Conservation (phyloP, 2,113 vertebrate species). For the Poeciliopsis occidentalis region DNA sequence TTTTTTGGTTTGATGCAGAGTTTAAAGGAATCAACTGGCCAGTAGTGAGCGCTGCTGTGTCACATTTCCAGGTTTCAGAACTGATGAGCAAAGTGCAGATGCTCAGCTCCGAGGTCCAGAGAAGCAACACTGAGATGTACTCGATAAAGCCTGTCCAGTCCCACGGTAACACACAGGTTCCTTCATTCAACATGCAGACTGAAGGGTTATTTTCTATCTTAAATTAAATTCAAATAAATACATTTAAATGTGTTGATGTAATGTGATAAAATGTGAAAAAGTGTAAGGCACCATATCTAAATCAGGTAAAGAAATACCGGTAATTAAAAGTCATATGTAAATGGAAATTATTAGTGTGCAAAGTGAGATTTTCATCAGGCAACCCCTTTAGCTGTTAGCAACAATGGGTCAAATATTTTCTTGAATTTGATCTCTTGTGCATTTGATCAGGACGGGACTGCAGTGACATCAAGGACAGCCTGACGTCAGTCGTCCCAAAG, state of each 20-base stretch:
- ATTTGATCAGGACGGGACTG: conserved; percentile 85
- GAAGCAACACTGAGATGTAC: conserved; percentile 86
- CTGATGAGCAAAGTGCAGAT: conserved; percentile 85
- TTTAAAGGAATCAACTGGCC: background rate
- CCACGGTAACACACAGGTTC: conserved; percentile 79
- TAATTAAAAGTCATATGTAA: background rate
- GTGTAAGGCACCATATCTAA: too few relatives aligned
- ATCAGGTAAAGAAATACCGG: too few relatives aligned
- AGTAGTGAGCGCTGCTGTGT: background rate
- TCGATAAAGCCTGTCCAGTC: conserved; percentile 87
- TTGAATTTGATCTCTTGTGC: background rate
- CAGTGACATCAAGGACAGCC: conserved; percentile 88
- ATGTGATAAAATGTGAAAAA: too few relatives aligned
- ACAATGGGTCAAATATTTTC: background rate
- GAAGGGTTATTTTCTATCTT: background rate
- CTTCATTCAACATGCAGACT: background rate
- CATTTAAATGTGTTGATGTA: background rate
- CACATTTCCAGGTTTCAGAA: conserved; percentile 83
- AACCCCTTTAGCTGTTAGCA: background rate
- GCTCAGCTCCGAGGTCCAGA: conserved; percentile 86
- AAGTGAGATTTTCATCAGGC: background rate
- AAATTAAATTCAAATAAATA: background rate
- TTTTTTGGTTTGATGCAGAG: background rate
- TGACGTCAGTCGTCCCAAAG: conserved; percentile 86
- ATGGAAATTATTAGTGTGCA: background rate